Evolutionary conservation across 2,113 vertebrate genomes (phyloP), one percentile per base, ranked within the genome.

Genomic region (Atherinomorus stipes): DNA sequence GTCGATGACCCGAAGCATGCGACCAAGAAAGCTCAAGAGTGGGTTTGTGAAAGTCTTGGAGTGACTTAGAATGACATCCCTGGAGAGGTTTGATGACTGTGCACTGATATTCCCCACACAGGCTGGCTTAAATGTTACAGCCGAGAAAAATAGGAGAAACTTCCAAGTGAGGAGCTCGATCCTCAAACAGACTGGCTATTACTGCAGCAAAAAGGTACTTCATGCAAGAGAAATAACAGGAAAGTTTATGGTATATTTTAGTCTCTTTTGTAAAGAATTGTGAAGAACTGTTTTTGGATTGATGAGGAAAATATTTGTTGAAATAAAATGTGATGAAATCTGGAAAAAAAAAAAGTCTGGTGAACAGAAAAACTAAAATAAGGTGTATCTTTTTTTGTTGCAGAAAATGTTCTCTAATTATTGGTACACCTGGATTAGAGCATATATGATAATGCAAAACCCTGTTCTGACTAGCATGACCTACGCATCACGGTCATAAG

Each of bases 401-500:
- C 13, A 42, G 15, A 2, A 42, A 42, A 15, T 15, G 5, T 42
- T 10, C 2, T 3, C 1, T 37, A 47, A 49, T 26, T 52, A 18
- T 49, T 26, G 11, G 18, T 70, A 47, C 28, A 22, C 26, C 22
- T 7, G 38, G 16, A 22, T 51, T 70, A 11, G 19, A 56, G 19
- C 25, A 42, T 58, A n/a, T 45, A 54, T 54, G 5, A 49, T 51
- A 42, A 23, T 57, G 1, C 58, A 50, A 34, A 49, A 22, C 34
- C 18, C 2, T 11, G 11, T 7, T 22, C 22, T 34, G 40, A 53
- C 28, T 11, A 42, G 42, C 61, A 76, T 71, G 66, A 72, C 22
- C 61, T 37, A 34, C 42, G 38, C 7, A 2, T 45, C 50, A 11
- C 12, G 31, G 63, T 40, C 37, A 13, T 56, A 28, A 76, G 38